Base-by-base conservation (phyloP, 2,113 vertebrate species). In the Noctilio leporinus region DNA sequence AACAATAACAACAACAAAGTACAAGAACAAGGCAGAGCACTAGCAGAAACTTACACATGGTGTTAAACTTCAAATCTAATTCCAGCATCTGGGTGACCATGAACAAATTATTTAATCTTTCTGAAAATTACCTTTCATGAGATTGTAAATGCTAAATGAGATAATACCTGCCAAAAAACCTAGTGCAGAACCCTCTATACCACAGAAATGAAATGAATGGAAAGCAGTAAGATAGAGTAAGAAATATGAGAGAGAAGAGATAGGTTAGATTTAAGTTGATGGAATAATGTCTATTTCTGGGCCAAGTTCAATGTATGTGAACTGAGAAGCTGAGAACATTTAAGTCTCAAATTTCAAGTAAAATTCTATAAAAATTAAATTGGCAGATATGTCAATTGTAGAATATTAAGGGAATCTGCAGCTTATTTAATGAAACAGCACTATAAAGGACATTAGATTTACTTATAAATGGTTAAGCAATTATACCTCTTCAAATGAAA, bases 361-460 rank as follows among this genome's bases (percentile, higher is more conserved):
- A 93, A 86, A 91, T 53, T 83, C 51, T 84, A 84, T 67, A 91
- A 82, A 96, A 80, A 93, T 53, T 81, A 22, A 91, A 47, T 47
- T 69, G 38, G 38, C 19, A 84, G 45, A 83, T 35, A 72, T n/a
- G n/a, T 19, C 75, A 72, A 45, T 5, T 45, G 1, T 51, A 85
- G n/a, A 47, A 59, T 75, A 86, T 24, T 49, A 81, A 16, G 55
- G 55, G 51, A 59, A 93, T 69, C 38, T 90, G 51, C 4, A 82
- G 26, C 14, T 88, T 86, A 59, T 83, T 82, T 72, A 85, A 84
- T 76, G 30, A 89, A 95, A 86, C 30, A 72, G 55, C n/a, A 86
- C 35, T 67, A 59, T 89, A 93, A 89, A 75, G 28, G 38, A 64
- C 75, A 83, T 64, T 3, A 93, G 40, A 64, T 89, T 84, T 55